Percentiles rank a stretch among this genome's conserved stretches.
phyloP scores from a whole-genome alignment of 2,888 invertebrate genomes.

The Theretra japonica region DNA sequence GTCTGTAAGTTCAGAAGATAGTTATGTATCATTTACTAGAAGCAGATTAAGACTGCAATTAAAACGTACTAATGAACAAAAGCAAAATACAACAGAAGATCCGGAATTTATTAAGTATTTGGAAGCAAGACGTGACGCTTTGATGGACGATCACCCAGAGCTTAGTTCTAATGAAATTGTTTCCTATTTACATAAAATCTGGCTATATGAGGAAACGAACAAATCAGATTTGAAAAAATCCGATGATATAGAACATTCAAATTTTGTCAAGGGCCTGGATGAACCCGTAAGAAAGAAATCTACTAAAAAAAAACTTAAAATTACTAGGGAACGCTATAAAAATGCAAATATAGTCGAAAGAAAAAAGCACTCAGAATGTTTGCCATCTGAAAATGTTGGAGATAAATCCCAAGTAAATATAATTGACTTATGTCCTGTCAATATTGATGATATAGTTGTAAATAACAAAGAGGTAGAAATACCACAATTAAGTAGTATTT shows the following conservation, averaged over 20 bases:
- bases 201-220: slow-evolving; percentile 72
- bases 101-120: slow-evolving; percentile 78
- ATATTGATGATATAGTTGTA: slow-evolving; percentile 1
- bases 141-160: slow-evolving; percentile 59
- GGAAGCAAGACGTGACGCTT: slow-evolving; percentile 72
- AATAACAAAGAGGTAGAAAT: slow-evolving; percentile 9
- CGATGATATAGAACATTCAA: slow-evolving; percentile 54
- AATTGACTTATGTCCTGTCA: background rate
- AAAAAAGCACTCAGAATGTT: background rate
- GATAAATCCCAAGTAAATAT: background rate
- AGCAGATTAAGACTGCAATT: slow-evolving; percentile 18
- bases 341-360: slow-evolving; percentile 6
- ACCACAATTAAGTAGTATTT: slow-evolving; percentile 11
- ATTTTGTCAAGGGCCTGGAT: slow-evolving; percentile 57
- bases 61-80: slow-evolving; percentile 22
- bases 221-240: slow-evolving; percentile 62
- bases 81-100: slow-evolving; percentile 51
- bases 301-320: slow-evolving; percentile 8
- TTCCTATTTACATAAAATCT: slow-evolving; percentile 77
- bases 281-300: slow-evolving; percentile 23
- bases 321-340: slow-evolving; percentile 13
- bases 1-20: slow-evolving; percentile 32
- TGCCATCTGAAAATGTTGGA: background rate
- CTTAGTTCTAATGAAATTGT: slow-evolving; percentile 56
- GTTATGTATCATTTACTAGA: slow-evolving; percentile 18